Percentiles rank a stretch among this genome's conserved stretches.
Evolutionary conservation across 2,797 vertebrate genomes (phyloP).

Genomic region (Rhinogobio ventralis): DNA sequence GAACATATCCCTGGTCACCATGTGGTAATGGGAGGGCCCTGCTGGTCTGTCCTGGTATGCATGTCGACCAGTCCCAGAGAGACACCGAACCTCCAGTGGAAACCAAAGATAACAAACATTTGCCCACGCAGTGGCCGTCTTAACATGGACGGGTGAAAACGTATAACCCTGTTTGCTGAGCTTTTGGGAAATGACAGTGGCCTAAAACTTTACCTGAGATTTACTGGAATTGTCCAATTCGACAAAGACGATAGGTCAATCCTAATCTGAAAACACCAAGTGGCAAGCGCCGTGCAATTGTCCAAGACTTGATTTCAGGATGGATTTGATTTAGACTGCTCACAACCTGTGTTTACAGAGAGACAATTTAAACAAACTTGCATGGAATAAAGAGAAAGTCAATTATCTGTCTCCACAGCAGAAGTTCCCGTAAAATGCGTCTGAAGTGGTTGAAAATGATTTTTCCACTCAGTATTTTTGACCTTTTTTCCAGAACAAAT

Average conservation of each 20-base stretch:
- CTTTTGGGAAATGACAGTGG: constrained; percentile 50
- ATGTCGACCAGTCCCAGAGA: constrained; percentile 26
- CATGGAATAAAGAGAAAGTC: constrained; percentile 23
- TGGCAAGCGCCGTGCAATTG: background rate
- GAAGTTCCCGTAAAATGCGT: constrained; percentile 39
- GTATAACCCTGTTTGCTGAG: constrained; percentile 5
- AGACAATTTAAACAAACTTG: constrained; percentile 36
- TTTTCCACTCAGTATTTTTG: background rate
- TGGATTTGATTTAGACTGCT: background rate
- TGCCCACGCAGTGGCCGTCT: constrained; percentile 1
- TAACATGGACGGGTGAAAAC: constrained; percentile 19
- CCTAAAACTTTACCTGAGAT: constrained; percentile 7
- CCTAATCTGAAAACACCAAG: background rate
- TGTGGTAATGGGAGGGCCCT: constrained; percentile 42
- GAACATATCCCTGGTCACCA: constrained; percentile 15
- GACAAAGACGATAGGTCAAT: background rate
- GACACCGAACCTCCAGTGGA: constrained; percentile 23
- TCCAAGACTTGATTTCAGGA: background rate
- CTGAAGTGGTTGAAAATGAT: background rate
- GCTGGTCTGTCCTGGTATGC: constrained; percentile 45
- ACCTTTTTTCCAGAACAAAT: background rate
- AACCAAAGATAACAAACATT: constrained; percentile 55
- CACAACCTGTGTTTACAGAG: constrained; percentile 15
- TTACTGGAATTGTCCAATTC: background rate
- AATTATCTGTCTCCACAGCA: constrained; percentile 39